Percentiles rank a stretch among this genome's conserved stretches.
Evolutionary conservation across 1,140 invertebrate genomes (phyloP).

Genomic region (Colletes gigas): DNA sequence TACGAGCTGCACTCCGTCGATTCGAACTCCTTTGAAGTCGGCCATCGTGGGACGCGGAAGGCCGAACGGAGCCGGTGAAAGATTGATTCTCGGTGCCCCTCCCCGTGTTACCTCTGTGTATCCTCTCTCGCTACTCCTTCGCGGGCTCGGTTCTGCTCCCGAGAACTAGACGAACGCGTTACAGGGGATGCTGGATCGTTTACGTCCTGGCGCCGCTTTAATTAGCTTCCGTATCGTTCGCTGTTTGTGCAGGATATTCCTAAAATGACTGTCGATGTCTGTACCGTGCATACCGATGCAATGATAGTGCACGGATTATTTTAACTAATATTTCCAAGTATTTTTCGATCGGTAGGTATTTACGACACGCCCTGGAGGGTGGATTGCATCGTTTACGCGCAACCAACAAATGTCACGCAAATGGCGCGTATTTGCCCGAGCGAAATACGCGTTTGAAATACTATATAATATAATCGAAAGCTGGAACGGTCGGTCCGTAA

Average conservation of each 20-base stretch:
- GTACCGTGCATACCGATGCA: too few species aligned
- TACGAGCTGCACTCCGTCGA: conserved; percentile 11
- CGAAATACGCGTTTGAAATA: conserved; percentile 7
- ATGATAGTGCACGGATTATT: too few species aligned
- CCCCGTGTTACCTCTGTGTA: too few species aligned
- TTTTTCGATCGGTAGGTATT: not conserved
- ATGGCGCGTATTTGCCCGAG: conserved; percentile 15
- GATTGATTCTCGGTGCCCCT: conserved; percentile 14
- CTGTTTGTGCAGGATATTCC: not conserved
- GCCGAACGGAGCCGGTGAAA: conserved; percentile 1
- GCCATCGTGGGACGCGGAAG: too few species aligned
- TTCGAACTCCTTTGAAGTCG: conserved; percentile 27
- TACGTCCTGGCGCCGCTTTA: not conserved
- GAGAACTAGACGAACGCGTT: too few species aligned
- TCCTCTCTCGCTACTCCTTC: too few species aligned
- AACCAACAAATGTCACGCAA: conserved; percentile 11
- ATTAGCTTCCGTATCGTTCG: not conserved
- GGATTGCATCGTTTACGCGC: conserved; percentile 1
- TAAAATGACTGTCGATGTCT: not conserved
- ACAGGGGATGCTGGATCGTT: too few species aligned
- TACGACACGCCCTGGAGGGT: not conserved
- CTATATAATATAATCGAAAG: conserved; percentile 14
- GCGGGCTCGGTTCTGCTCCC: too few species aligned
- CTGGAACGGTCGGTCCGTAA: not conserved
- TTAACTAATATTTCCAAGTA: too few species aligned